These are phyloP conservation scores for Alauda arvensis DNA, from an alignment of 2,797 vertebrate species.

Conservation along the genomic window DNA sequence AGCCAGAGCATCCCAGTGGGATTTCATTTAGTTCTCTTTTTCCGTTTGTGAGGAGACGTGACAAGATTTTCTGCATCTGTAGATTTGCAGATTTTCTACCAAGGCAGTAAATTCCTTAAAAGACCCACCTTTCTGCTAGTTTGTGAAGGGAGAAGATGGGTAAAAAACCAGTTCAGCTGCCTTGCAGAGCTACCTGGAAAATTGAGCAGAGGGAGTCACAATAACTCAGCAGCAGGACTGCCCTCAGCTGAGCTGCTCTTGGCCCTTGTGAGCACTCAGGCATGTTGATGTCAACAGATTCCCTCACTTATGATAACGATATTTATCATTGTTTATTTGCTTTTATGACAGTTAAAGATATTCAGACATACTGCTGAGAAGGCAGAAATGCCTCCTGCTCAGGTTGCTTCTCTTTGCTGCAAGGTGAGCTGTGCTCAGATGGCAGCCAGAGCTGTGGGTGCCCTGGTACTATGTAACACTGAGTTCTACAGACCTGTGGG, in stretches of 20 bases:
- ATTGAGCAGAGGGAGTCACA: neutral
- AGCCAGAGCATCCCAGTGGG: neutral
- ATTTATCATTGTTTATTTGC: neutral
- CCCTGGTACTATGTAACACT: fast-evolving
- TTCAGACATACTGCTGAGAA: neutral
- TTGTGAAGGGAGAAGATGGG: neutral
- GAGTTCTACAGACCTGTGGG: fast-evolving
- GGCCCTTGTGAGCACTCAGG: neutral
- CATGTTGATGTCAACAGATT: neutral
- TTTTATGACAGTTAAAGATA: neutral
- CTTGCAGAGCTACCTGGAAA: neutral
- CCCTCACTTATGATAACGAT: neutral
- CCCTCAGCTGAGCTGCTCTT: fast-evolving
- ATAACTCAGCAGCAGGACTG: neutral
- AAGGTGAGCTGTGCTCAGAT: fast-evolving
- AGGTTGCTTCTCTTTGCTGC: fast-evolving
- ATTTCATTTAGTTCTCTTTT: neutral
- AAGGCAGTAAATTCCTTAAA: neutral
- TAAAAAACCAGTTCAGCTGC: neutral
- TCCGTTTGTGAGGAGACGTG: fast-evolving
- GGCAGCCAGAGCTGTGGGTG: neutral
- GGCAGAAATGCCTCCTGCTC: neutral
- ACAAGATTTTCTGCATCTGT: neutral
- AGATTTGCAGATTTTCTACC: neutral
- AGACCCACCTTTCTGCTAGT: neutral